Conservation (phyloP, 2,888 invertebrate genomes). For the Morpho deidamia region DNA sequence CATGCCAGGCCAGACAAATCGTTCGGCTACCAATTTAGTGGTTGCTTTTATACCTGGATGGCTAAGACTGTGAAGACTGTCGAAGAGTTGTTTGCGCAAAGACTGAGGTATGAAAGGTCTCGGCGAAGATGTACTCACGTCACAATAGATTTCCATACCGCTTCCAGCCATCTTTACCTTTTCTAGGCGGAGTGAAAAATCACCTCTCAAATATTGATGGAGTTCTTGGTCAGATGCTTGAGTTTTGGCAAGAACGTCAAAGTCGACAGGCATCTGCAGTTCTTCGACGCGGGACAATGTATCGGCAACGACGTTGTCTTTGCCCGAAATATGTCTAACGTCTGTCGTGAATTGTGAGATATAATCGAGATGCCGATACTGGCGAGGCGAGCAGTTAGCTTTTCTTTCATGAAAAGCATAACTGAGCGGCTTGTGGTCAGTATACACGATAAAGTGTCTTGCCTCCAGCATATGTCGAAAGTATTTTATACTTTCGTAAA, state of each 20-base stretch:
- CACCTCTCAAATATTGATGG: background rate
- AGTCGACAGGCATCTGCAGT: slow-evolving; percentile 11
- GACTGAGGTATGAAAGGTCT: slow-evolving; percentile 23
- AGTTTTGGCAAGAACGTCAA: slow-evolving; percentile 5
- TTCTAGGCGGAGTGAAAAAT: slow-evolving; percentile 10
- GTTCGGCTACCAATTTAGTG: slow-evolving; percentile 28
- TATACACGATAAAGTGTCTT: background rate
- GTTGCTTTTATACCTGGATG: slow-evolving; percentile 28
- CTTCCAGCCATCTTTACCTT: slow-evolving; percentile 12
- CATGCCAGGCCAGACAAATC: slow-evolving; percentile 32
- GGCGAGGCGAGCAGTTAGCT: slow-evolving; percentile 5
- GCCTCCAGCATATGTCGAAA: slow-evolving; percentile 6
- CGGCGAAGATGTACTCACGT: slow-evolving; percentile 16
- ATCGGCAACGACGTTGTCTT: no score
- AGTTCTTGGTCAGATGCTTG: slow-evolving; percentile 16
- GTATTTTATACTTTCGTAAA: slow-evolving; percentile 4
- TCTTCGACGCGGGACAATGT: slow-evolving; percentile 30
- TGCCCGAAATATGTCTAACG: no score
- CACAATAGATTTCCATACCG: slow-evolving; percentile 20
- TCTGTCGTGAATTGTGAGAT: no score
- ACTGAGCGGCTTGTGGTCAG: slow-evolving; percentile 6
- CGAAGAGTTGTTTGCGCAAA: slow-evolving; percentile 23
- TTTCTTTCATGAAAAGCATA: no score
- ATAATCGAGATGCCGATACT: slow-evolving; percentile 19
- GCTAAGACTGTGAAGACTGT: slow-evolving; percentile 25